Base-by-base conservation (phyloP, 2,888 invertebrate species). In the Sphecodes monilicornis region DNA sequence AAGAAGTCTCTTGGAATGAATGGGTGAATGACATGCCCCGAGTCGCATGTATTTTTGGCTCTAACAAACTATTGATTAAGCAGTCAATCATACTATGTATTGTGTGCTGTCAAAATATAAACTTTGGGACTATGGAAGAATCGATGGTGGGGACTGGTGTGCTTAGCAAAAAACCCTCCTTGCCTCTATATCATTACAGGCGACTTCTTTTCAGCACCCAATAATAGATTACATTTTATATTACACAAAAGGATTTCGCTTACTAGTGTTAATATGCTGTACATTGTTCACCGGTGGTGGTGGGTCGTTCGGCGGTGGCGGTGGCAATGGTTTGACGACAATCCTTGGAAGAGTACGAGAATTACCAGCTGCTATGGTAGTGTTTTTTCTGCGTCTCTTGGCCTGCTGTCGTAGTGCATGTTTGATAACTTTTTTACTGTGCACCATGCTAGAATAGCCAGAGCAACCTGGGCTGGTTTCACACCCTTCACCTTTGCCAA, bases 331-430 rank as follows among this genome's bases (percentile, higher is more conserved):
- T 94, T 98, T 98, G 64, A 98, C 97, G 93, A 98, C 97, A 90
- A 98, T 97, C 92, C 98, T 96, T 84, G 98, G 97, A 92, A 97
- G 96, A 94, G 95, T 97, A 95, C 96, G 96, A 95, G 95, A 96
- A 95, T 95, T 96, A 73, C 96, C 96, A 29, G 96, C 95, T 39
- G 96, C 96, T 88, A 96, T 96, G 46, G 96, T 96, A 69, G 97
- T 97, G 95, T 98, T 98, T 95, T 98, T 98, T 93, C 97, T 96
- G 92, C 97, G 96, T 89, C 97, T 95, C 93, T 97, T 97, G 43
- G 97, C 97, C 95, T 97, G 97, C 93, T 97, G 97, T 89, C 97
- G 96, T 86, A 97, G 96, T 79, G 97, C 97, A 95, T 97, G 97
- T 95, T 97, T 97, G 86, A 96, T 96, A n/a, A 96, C 96, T 94